phyloP scores from a whole-genome alignment of 2,888 invertebrate genomes.

The Catocala nupta region DNA sequence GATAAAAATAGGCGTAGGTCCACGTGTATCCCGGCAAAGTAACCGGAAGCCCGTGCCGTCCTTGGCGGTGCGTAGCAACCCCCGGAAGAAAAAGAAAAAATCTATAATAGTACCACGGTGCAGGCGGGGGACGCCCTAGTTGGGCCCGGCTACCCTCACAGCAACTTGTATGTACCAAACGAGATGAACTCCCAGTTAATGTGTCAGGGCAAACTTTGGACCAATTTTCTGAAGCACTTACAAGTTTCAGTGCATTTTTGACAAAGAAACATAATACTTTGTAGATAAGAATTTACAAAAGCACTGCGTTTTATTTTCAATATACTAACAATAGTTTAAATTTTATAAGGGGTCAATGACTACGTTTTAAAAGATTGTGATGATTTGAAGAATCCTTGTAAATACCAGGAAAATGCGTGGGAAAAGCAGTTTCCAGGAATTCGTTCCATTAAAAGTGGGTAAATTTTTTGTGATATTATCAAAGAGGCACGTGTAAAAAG shows the following conservation, averaged over 20 bases:
- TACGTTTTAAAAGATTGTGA: slow-evolving; percentile 5
- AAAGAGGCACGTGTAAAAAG: slow-evolving; percentile 43
- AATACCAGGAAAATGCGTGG: slow-evolving; percentile 37
- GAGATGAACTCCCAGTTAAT: slow-evolving; percentile 38
- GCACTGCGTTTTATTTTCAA: background rate
- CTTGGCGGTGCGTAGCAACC: slow-evolving; percentile 77
- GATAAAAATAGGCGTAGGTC: slow-evolving; percentile 61
- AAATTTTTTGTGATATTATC: slow-evolving; percentile 36
- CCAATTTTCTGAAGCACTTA: slow-evolving; percentile 11
- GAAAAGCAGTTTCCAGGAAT: slow-evolving; percentile 33
- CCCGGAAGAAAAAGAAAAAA: slow-evolving; percentile 74
- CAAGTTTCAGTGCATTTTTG: slow-evolving; percentile 3
- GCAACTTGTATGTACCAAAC: slow-evolving; percentile 45
- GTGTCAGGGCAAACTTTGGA: slow-evolving; percentile 33
- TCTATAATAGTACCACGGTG: slow-evolving; percentile 74
- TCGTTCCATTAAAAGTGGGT: slow-evolving; percentile 39
- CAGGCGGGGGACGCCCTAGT: slow-evolving; percentile 64
- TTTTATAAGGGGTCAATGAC: slow-evolving; percentile 16
- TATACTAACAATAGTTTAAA: background rate
- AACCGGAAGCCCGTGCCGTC: slow-evolving; percentile 72
- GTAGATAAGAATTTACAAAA: background rate
- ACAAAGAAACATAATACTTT: background rate
- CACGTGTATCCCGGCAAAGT: slow-evolving; percentile 68
- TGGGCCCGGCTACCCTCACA: slow-evolving; percentile 46
- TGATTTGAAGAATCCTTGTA: slow-evolving; percentile 29